phyloP scores from a whole-genome alignment of 92 coral and sea anemone species.

The Bergia sp. region DNA sequence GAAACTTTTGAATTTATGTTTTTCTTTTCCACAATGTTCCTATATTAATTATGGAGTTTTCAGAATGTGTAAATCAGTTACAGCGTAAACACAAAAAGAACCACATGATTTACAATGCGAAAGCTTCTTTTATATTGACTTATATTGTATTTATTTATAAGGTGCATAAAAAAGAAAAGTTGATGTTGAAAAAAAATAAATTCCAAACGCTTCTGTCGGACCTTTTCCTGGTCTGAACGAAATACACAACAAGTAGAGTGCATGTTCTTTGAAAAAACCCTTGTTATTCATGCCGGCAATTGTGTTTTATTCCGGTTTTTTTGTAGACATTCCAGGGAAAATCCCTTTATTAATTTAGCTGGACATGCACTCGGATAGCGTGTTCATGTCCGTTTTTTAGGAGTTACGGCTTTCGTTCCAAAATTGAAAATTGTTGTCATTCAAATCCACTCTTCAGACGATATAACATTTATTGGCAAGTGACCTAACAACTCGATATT shows the following conservation, averaged over 20 bases:
- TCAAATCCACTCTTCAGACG: neutral
- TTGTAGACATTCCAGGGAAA: neutral
- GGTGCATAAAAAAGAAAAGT: neutral
- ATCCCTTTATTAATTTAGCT: neutral
- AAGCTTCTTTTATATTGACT: neutral
- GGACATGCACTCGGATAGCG: neutral
- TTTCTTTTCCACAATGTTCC: neutral
- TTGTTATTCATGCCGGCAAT: neutral
- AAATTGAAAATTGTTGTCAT: neutral
- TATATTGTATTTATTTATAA: neutral
- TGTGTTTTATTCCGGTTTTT: neutral
- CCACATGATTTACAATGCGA: slow-evolving; percentile 28
- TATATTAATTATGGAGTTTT: neutral
- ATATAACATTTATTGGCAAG: neutral
- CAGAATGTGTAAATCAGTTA: slow-evolving; percentile 14
- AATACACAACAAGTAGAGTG: too few relatives aligned
- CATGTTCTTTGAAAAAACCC: neutral
- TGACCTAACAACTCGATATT: neutral
- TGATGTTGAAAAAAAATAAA: neutral
- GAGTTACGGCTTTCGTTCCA: neutral
- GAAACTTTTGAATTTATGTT: neutral
- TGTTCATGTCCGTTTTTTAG: neutral
- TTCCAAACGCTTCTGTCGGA: neutral
- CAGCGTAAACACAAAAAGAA: neutral
- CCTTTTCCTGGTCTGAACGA: neutral